Percentiles rank a stretch among this genome's conserved stretches.
Conservation (phyloP, 2,113 vertebrate species). For the Brachirus orientalis region DNA sequence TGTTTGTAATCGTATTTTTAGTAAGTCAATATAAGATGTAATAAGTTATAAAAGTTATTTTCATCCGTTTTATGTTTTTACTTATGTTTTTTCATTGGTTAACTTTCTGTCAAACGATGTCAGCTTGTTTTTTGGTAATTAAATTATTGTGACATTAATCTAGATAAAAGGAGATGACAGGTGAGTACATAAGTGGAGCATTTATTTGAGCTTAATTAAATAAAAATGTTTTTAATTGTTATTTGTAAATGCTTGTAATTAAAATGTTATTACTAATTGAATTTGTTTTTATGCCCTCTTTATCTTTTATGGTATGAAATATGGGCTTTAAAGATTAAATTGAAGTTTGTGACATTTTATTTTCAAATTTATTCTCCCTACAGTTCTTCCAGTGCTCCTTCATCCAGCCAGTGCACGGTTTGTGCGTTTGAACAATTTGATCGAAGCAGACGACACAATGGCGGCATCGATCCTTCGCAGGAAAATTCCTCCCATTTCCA, state of each 20-base stretch:
- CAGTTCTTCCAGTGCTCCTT: constrained; percentile 73
- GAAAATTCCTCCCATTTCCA: constrained; percentile 82
- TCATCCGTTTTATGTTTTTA: background rate
- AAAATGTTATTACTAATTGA: background rate
- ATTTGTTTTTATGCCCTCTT: background rate
- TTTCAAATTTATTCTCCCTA: background rate
- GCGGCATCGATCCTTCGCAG: constrained; percentile 81
- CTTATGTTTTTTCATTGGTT: background rate
- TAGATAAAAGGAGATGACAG: constrained; percentile 5
- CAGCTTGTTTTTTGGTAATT: background rate
- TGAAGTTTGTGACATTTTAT: background rate
- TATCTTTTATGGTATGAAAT: background rate
- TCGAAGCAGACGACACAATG: constrained; percentile 78
- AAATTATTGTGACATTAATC: background rate
- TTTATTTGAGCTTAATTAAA: background rate
- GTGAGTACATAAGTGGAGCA: background rate
- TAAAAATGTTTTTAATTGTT: background rate
- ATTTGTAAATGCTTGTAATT: background rate
- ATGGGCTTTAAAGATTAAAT: background rate
- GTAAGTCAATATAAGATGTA: too few species aligned
- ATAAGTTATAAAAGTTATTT: too few species aligned
- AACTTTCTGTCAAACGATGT: background rate
- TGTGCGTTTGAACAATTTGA: constrained; percentile 77
- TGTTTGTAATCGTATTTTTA: too few species aligned
- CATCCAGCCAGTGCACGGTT: constrained; percentile 57